These are phyloP conservation scores for Micronycteris hirsuta DNA, from an alignment of 2,113 vertebrate species.

Conservation along the genomic window DNA sequence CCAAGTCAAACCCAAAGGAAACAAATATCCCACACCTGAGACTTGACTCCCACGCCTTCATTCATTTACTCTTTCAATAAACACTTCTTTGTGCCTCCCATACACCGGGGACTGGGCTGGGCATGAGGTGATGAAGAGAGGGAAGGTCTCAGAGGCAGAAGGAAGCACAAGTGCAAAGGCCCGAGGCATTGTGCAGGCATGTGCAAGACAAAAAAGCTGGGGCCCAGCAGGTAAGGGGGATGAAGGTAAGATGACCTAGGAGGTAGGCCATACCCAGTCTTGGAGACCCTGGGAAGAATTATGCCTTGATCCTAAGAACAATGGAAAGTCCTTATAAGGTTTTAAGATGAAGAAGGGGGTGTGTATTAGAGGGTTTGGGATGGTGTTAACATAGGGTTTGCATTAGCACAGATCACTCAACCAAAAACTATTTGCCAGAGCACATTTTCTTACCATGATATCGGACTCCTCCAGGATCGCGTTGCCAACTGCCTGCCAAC, in stretches of 20 bases:
- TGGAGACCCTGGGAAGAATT: background rate
- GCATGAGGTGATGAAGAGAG: background rate
- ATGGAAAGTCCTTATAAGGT: background rate
- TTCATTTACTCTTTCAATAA: background rate
- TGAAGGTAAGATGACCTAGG: background rate
- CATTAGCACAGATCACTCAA: background rate
- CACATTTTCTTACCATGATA: background rate
- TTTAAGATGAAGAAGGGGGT: background rate
- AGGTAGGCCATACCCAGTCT: background rate
- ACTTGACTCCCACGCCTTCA: background rate
- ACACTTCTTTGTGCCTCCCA: background rate
- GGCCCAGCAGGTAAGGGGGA: background rate
- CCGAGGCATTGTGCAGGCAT: background rate
- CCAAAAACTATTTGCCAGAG: background rate
- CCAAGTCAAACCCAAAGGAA: background rate
- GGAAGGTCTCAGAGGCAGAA: background rate
- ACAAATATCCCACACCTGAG: background rate
- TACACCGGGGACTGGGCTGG: background rate
- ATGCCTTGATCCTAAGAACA: background rate
- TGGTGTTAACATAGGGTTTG: background rate
- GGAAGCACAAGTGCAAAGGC: background rate
- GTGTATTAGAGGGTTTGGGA: too few species aligned
- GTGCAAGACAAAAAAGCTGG: background rate
- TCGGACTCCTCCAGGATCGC: background rate
- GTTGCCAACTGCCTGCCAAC: background rate